Evolutionary conservation across 2,113 vertebrate species (phyloP), one percentile per base, ranked within the genome.

Genomic region (Hylia prasina): DNA sequence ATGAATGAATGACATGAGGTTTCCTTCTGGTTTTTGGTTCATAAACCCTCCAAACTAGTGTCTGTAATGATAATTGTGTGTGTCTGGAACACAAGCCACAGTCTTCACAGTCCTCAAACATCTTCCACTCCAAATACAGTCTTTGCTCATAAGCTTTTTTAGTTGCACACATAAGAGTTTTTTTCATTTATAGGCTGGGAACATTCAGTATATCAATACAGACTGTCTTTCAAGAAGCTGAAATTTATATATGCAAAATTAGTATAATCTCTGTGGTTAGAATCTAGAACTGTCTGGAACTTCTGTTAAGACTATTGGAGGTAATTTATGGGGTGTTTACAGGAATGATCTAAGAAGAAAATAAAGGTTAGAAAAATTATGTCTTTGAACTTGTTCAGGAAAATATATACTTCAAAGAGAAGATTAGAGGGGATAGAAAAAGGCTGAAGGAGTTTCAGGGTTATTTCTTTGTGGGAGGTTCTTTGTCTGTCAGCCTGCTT

Each of bases 91-190:
- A 47, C 5, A 35, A 10, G 33, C 1, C 48, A 61, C 12, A 51
- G 7, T 40, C 42, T 56, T 61, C 6, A 39, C 3, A 45, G 28
- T 33, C 35, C 11, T 72, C 2, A 3, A 42, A 25, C 5, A 31
- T 35, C 18, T 85, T 90, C 3, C 20, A 54, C 5, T 63, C 23
- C 14, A 53, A 75, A 33, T 13, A 57, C 0, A 1, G 0, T 19
- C 27, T 73, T 60, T 73, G 6, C 11, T 53, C 7, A 40, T 44
- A 76, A 30, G 18, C 3, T n/a, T 77, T 84, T 72, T 35, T 11
- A 53, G 11, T 37, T 57, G 11, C 13, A 68, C 15, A 54, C 0
- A 0, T 21, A 42, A 86, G 23, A 37, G 5, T 2, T 86, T 66
- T 66, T 44, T 68, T 68, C 6, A 40, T 58, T 76, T 76, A 35